These are phyloP conservation scores for Nemopilema nomurai DNA, from an alignment of 30 jellyfish, hydroid and myxozoan genomes.

Conservation along the genomic window DNA sequence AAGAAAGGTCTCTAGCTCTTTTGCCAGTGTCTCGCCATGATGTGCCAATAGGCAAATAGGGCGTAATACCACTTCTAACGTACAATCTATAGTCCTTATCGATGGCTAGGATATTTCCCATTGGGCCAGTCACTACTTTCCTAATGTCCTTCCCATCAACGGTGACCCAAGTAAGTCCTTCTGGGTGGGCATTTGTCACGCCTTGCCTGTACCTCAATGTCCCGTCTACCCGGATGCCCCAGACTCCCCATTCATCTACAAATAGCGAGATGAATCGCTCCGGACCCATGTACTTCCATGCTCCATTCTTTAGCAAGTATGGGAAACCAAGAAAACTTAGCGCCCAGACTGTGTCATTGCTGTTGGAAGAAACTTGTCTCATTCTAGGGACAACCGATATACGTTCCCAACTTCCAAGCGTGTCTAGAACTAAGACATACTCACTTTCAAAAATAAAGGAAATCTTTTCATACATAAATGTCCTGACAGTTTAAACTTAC, in stretches of 20 bases:
- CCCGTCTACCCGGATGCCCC: slow-evolving; percentile 61
- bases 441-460: too few species aligned
- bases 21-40: slow-evolving; percentile 60
- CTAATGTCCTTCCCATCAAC: slow-evolving; percentile 41
- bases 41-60: slow-evolving; percentile 64
- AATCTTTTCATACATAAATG: too few species aligned
- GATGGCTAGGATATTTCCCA: slow-evolving; percentile 31
- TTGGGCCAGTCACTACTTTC: slow-evolving; percentile 33
- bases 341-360: slow-evolving; percentile 53
- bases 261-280: slow-evolving; percentile 23
- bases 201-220: slow-evolving; percentile 62
- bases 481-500: too few species aligned
- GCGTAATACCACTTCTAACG: slow-evolving; percentile 56
- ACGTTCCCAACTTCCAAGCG: slow-evolving; percentile 44
- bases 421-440: not conserved
- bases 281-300: slow-evolving; percentile 26
- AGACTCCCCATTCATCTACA: slow-evolving; percentile 52
- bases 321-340: slow-evolving; percentile 49
- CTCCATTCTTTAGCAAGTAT: not conserved
- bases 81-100: slow-evolving; percentile 2
- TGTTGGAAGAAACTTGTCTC: slow-evolving; percentile 38
- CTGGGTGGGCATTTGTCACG: slow-evolving; percentile 30
- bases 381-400: not conserved
- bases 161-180: slow-evolving; percentile 48
- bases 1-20: slow-evolving; percentile 37